Percentiles rank a stretch among this genome's conserved stretches.
phyloP scores from a whole-genome alignment of 1,140 invertebrate species.

The Brachionus manjavacas region DNA sequence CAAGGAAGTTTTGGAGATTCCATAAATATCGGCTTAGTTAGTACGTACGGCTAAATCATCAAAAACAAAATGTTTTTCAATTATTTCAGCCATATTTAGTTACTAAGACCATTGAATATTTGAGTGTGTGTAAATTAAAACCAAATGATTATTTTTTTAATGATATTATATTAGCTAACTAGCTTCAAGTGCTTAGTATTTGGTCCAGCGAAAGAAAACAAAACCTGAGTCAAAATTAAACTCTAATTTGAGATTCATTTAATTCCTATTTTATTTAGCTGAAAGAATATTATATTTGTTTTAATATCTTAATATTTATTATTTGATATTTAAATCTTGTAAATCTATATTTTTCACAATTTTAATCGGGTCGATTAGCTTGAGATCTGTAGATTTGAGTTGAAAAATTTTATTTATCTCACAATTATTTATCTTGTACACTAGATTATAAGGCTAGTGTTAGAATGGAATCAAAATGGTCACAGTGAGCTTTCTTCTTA shows the following conservation, averaged over 20 bases:
- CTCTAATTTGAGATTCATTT: neutral
- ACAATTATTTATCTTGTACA: neutral
- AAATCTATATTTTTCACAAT: neutral
- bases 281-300: neutral
- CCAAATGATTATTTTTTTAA: neutral
- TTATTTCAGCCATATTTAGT: neutral
- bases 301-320: neutral
- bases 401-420: neutral
- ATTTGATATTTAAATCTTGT: neutral
- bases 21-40: neutral
- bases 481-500: no score
- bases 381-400: neutral
- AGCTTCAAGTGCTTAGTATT: neutral
- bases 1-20: neutral
- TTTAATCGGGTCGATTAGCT: neutral
- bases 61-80: neutral
- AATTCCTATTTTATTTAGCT: neutral
- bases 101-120: neutral
- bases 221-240: neutral
- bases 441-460: no score
- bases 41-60: neutral
- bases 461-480: no score
- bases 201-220: neutral
- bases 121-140: neutral
- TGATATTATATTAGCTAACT: neutral